Conservation (phyloP, 1,140 invertebrate genomes). For the Calephelis nemesis region DNA sequence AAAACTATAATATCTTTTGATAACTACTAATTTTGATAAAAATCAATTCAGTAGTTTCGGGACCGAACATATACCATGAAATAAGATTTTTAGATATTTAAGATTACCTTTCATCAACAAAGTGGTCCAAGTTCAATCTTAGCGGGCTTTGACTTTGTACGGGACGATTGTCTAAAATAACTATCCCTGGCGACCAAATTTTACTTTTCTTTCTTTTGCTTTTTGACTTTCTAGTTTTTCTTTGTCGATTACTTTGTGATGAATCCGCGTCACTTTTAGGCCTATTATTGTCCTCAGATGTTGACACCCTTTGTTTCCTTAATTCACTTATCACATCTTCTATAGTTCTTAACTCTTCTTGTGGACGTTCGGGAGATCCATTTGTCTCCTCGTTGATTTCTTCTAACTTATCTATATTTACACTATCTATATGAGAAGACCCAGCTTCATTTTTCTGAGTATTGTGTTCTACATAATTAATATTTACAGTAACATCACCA, state of each 20-base stretch:
- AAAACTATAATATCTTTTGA: no score
- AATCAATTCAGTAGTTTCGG: no score
- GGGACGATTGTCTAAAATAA: slow-evolving; percentile 62
- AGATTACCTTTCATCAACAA: slow-evolving; percentile 70
- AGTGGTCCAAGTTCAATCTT: slow-evolving; percentile 72
- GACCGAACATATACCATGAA: no score
- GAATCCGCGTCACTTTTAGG: slow-evolving; percentile 33
- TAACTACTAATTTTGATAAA: no score
- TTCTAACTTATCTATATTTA: slow-evolving; percentile 50
- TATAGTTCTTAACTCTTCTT: slow-evolving; percentile 54
- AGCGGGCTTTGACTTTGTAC: slow-evolving; percentile 56
- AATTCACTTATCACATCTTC: slow-evolving; percentile 60
- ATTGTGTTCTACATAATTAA: slow-evolving; percentile 58
- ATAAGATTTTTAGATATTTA: not conserved
- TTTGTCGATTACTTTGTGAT: slow-evolving; percentile 47
- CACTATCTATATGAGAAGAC: slow-evolving; percentile 55
- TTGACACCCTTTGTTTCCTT: slow-evolving; percentile 47
- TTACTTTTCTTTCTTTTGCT: slow-evolving; percentile 57
- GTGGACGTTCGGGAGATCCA: slow-evolving; percentile 38
- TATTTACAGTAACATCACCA: slow-evolving; percentile 61
- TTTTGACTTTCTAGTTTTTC: slow-evolving; percentile 53
- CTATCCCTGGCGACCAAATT: slow-evolving; percentile 68
- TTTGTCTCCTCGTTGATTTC: slow-evolving; percentile 44
- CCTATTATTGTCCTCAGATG: slow-evolving; percentile 47
- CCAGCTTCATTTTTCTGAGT: slow-evolving; percentile 65